Base-by-base conservation (phyloP, 2,113 vertebrate genomes). In the Chrysemys picta region DNA sequence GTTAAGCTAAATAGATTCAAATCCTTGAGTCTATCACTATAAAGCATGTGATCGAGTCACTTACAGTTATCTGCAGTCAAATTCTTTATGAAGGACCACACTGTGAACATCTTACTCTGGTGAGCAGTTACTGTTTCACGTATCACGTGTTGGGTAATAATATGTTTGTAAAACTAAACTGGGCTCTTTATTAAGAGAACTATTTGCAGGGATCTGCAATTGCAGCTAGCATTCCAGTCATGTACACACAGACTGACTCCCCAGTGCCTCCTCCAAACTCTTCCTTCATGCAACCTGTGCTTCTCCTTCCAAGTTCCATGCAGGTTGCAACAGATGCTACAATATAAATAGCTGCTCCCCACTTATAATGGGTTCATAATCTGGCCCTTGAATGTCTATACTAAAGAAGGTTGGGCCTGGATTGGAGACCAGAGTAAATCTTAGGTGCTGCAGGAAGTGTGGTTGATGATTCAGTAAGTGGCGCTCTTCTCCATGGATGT, bases 141-240 rank as follows among this genome's bases (percentile, higher is more conserved):
- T 45, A 35, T 10, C 93, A 87, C 0, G 0, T 76, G 17, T 49
- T 88, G 38, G 75, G 27, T 87, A 84, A 83, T 88, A 95, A 75
- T 42, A 81, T 38, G 87, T 81, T 85, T 87, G 83, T 95, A 93
- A 97, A 95, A 92, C 45, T 54, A 47, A 94, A 96, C 31, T 87
- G 75, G 57, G 19, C 19, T 75, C n/a, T 83, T 82, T 81, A 90
- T 75, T 90, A 95, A 84, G 24, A 62, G 57, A 82, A 42, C 8
- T 82, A 42, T 93, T 96, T 95, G 86, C 21, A 78, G 45, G 89
- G 53, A 57, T 89, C 13, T 27, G 25, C 25, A 47, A 11, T 47
- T 45, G 35, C 82, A 31, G 16, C 72, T 88, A 62, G 47, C 12
- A 86, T 22, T 91, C 8, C 84, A 93, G 53, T 47, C 45, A 50